Conservation (phyloP, 2,888 invertebrate genomes). For the Drosophila neutralis region DNA sequence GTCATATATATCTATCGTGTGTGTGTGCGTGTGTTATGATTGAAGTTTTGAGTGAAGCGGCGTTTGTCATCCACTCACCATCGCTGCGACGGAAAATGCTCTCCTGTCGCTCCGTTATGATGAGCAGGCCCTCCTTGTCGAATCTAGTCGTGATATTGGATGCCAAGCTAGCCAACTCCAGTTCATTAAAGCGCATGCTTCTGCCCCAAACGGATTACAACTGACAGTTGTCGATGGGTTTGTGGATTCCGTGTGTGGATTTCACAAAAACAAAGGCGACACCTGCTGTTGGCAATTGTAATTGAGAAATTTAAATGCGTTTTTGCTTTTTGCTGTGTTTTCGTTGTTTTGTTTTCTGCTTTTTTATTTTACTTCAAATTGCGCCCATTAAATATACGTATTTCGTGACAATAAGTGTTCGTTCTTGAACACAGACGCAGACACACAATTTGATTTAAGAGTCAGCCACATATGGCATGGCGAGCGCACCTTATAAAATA, state of each 20-base stretch:
- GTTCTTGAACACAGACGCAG: constrained; percentile 10
- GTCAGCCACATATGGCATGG: constrained; percentile 10
- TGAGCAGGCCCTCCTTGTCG: constrained; percentile 95
- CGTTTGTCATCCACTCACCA: constrained; percentile 86
- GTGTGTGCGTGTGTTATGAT: constrained; percentile 1
- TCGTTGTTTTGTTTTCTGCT: neutral
- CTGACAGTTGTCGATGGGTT: neutral
- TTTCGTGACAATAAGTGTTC: constrained; percentile 19
- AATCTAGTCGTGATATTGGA: constrained; percentile 94
- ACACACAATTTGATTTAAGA: constrained; percentile 14
- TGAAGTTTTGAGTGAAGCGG: constrained; percentile 10
- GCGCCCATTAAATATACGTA: constrained; percentile 19
- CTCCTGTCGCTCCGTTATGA: constrained; percentile 94
- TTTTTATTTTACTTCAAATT: constrained; percentile 6
- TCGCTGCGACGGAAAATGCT: constrained; percentile 96
- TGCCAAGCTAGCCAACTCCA: constrained; percentile 93
- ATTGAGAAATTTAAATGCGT: constrained; percentile 36
- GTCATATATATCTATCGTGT: neutral
- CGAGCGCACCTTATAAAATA: constrained; percentile 38
- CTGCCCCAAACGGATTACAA: constrained; percentile 13
- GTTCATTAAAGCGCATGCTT: constrained; percentile 95
- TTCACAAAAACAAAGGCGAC: neutral
- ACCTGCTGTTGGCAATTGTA: constrained; percentile 35
- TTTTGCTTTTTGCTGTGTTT: neutral
- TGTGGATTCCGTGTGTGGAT: neutral